Evolutionary conservation across 2,113 vertebrate genomes (phyloP).

Genomic region (Pedionomus torquatus): DNA sequence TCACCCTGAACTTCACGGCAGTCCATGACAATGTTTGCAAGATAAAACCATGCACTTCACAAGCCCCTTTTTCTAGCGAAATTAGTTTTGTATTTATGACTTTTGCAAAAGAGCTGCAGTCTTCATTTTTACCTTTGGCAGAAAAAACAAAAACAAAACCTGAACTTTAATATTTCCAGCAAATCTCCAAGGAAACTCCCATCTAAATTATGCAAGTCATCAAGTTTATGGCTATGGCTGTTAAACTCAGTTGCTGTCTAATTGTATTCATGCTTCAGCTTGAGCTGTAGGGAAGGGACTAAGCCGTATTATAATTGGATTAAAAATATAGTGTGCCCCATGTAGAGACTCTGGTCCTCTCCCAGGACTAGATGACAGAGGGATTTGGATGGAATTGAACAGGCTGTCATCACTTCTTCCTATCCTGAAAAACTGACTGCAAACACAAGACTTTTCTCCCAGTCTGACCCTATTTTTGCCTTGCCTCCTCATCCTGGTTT

Average conservation of each 20-base stretch:
- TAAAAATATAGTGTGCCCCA: conserved; percentile 36
- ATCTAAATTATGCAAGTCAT: conserved; percentile 7
- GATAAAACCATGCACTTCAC: neutral
- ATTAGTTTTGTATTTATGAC: neutral
- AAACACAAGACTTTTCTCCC: neutral
- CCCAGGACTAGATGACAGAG: conserved; percentile 37
- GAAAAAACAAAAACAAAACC: neutral
- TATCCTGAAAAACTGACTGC: neutral
- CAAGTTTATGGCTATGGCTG: conserved; percentile 18
- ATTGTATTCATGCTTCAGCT: conserved; percentile 19
- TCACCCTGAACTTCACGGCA: neutral
- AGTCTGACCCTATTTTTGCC: neutral
- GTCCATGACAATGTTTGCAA: neutral
- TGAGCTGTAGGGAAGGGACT: neutral
- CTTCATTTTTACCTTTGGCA: conserved; percentile 1
- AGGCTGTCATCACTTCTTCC: conserved; percentile 38
- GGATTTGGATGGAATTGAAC: conserved; percentile 17
- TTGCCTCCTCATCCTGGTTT: neutral
- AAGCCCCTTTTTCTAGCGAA: neutral
- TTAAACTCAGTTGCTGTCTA: conserved; percentile 23
- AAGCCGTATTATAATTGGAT: conserved; percentile 28
- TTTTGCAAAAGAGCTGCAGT: neutral
- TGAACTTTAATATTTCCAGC: neutral
- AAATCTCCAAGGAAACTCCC: conserved; percentile 10
- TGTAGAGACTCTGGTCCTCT: conserved; percentile 15